Conservation (phyloP, 2,797 vertebrate genomes). For the Cyclura pinguis region DNA sequence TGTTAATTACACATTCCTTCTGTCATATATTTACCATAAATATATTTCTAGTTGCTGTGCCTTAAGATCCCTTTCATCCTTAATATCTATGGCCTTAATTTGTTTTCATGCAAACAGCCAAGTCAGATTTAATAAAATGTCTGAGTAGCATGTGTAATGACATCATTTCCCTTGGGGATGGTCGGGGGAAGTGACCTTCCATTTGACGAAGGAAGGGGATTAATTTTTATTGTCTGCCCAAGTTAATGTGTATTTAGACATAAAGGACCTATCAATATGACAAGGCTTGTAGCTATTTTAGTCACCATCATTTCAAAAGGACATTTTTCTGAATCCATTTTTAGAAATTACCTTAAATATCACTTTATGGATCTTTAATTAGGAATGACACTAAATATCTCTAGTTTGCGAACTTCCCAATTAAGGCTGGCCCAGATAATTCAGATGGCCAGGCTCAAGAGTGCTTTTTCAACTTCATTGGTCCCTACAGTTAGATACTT, state of each 20-base stretch:
- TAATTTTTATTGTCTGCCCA: slow-evolving; percentile 77
- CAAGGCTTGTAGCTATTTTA: slow-evolving; percentile 70
- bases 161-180: slow-evolving; percentile 79
- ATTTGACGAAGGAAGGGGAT: slow-evolving; percentile 75
- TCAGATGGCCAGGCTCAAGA: not conserved
- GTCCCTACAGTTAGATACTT: not conserved
- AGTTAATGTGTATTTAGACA: slow-evolving; percentile 77
- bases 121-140: slow-evolving; percentile 76
- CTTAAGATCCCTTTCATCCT: slow-evolving; percentile 70
- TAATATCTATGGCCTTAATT: slow-evolving; percentile 62
- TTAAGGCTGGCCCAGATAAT: slow-evolving; percentile 54
- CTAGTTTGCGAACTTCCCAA: slow-evolving; percentile 25
- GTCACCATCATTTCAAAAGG: slow-evolving; percentile 73
- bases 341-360: slow-evolving; percentile 85
- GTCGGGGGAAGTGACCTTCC: slow-evolving; percentile 79
- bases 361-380: slow-evolving; percentile 85
- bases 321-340: slow-evolving; percentile 81
- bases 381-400: slow-evolving; percentile 81
- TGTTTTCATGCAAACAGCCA: slow-evolving; percentile 74
- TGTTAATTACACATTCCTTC: slow-evolving; percentile 68
- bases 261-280: slow-evolving; percentile 75
- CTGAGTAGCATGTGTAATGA: slow-evolving; percentile 75
- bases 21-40: slow-evolving; percentile 56
- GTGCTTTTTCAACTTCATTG: not conserved
- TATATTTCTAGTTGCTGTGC: slow-evolving; percentile 44